Evolutionary conservation across 2,888 invertebrate species (phyloP), one percentile per base, ranked within the genome.

Genomic region (Drymonia ruficornis): DNA sequence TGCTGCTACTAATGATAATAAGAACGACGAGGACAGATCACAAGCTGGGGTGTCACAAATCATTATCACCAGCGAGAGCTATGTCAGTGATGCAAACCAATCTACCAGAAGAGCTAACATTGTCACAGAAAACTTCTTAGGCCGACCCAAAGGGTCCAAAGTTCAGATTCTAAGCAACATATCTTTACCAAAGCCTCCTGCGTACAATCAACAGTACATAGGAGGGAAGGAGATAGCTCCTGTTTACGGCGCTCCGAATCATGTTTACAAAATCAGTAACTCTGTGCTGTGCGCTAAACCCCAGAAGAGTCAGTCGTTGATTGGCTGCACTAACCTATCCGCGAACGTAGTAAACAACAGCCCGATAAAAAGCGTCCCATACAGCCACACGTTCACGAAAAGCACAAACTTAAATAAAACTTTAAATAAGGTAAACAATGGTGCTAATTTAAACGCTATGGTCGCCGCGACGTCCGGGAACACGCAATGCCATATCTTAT

Each of bases 151-250:
- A 61, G 61, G 86, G 52, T 87, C 93, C 6, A 93, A 93, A 81
- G 93, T 93, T 45, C 93, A 93, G 67, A 93, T 93, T 70, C 78
- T 93, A 61, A 93, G 93, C 63, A 93, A 92, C 62, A 90, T 93
- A 79, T 86, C 92, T 57, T 73, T 93, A 65, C 89, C 92, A 3
- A 92, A 92, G 74, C 40, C 88, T 64, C 76, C 91, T 48, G 85
- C 77, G 67, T 91, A 87, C 65, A 81, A 85, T 29, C 90, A 87
- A 63, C 87, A 87, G 64, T 91, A 87, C 60, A 79, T 89, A 52
- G 76, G 84, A 47, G 76, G 81, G 44, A 91, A 91, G 72, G 91
- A 92, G 55, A 72, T 88, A 45, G 71, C 82, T 16, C 86, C 89
- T 49, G 82, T 91, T 31, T 90, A 89, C 69, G 87, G 85, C 31